Percentiles rank a stretch among this genome's conserved stretches.
Evolutionary conservation across 2,797 vertebrate species (phyloP).

Genomic region (Helicolenus hilgendorfi): DNA sequence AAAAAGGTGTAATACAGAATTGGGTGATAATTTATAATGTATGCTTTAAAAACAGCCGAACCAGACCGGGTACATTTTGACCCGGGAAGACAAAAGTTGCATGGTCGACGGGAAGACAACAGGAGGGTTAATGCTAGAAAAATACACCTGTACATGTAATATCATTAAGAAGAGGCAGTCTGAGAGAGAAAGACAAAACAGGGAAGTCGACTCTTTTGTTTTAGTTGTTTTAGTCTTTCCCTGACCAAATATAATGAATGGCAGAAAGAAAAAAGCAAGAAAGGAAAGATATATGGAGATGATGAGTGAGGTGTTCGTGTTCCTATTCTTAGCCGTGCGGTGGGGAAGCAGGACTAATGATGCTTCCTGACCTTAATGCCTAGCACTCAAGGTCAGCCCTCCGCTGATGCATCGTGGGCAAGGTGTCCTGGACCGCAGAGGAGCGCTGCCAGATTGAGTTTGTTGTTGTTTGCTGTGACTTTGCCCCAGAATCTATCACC

Average conservation of each 20-base stretch:
- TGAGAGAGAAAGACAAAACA: background rate
- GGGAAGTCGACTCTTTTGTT: background rate
- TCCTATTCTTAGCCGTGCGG: slow-evolving; percentile 80
- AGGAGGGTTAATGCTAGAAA: slow-evolving; percentile 6
- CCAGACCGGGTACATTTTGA: too few species aligned
- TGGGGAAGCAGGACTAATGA: slow-evolving; percentile 83
- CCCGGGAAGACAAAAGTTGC: too few species aligned
- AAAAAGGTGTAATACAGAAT: too few species aligned
- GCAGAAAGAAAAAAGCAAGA: background rate
- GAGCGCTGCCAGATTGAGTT: slow-evolving; percentile 79
- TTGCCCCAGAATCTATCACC: slow-evolving; percentile 84
- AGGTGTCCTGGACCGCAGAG: slow-evolving; percentile 78
- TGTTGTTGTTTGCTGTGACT: slow-evolving; percentile 83
- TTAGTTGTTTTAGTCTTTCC: background rate
- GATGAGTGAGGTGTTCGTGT: slow-evolving; percentile 55
- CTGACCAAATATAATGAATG: slow-evolving; percentile 11
- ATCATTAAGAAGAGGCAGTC: background rate
- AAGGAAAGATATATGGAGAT: slow-evolving; percentile 45
- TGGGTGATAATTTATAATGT: too few species aligned
- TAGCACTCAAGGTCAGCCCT: slow-evolving; percentile 87
- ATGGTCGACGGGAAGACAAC: too few species aligned
- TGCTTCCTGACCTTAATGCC: slow-evolving; percentile 82
- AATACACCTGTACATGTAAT: background rate
- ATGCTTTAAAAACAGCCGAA: too few species aligned
- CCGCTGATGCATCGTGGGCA: slow-evolving; percentile 85